phyloP scores from a whole-genome alignment of 2,797 vertebrate species.

The Sparus aurata region DNA sequence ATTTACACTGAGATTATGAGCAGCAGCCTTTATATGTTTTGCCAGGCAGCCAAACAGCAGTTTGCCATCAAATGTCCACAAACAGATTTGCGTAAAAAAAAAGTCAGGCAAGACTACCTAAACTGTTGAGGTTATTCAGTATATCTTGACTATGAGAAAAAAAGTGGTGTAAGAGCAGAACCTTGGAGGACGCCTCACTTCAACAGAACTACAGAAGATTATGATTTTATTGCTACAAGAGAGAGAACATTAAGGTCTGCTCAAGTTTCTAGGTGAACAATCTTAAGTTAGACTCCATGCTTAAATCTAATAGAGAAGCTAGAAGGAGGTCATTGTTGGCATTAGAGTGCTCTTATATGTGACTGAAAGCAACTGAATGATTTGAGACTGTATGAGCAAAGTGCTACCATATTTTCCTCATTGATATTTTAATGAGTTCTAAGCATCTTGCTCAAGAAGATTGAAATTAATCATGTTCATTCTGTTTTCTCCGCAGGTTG shows the following conservation, averaged over 20 bases:
- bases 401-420: background rate
- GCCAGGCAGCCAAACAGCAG: too few relatives aligned
- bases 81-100: too few relatives aligned
- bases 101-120: too few relatives aligned
- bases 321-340: background rate
- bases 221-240: background rate
- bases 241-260: background rate
- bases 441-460: background rate
- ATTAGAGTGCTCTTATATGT: too few relatives aligned
- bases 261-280: too few relatives aligned
- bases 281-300: background rate
- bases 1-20: too few relatives aligned
- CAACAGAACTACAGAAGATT: background rate
- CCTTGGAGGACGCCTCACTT: background rate
- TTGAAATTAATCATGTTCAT: conserved; percentile 2
- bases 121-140: too few relatives aligned
- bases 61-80: too few relatives aligned
- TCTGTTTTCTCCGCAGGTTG: conserved; percentile 59
- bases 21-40: too few relatives aligned
- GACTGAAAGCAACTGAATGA: too few relatives aligned
- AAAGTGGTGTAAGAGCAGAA: background rate
- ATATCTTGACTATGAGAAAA: background rate
- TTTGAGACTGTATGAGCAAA: background rate
- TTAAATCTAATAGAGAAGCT: background rate
- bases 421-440: background rate